Evolutionary conservation across 2,797 vertebrate species (phyloP).

Genomic region (Macropodus opercularis): DNA sequence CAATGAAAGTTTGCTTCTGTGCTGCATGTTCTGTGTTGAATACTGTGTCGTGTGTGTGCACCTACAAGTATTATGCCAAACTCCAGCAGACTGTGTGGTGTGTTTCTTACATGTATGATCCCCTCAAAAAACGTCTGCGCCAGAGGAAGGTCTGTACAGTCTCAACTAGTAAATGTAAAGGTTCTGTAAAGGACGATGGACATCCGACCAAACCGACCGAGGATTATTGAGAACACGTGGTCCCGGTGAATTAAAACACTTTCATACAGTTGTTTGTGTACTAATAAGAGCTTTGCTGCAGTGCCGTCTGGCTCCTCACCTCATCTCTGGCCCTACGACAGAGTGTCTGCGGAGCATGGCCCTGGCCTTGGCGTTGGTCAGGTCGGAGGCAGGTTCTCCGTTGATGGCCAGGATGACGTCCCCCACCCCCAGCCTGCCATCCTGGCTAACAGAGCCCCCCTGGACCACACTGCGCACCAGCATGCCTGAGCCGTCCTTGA

Average conservation of each 20-base stretch:
- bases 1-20: too few species aligned
- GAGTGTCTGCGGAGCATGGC: constrained; percentile 94
- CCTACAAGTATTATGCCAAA: too few species aligned
- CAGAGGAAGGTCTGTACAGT: too few species aligned
- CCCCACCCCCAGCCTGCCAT: constrained; percentile 91
- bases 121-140: too few species aligned
- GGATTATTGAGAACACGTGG: constrained; percentile 5
- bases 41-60: too few species aligned
- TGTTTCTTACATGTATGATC: too few species aligned
- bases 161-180: too few species aligned
- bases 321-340: constrained; percentile 91
- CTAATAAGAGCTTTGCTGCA: background rate
- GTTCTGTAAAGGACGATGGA: too few species aligned
- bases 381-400: constrained; percentile 86
- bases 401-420: constrained; percentile 93
- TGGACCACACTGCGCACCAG: constrained; percentile 92
- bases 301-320: constrained; percentile 79
- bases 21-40: too few species aligned
- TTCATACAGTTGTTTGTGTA: constrained; percentile 3
- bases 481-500: constrained; percentile 93
- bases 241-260: too few species aligned
- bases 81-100: too few species aligned
- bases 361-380: constrained; percentile 89
- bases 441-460: constrained; percentile 91
- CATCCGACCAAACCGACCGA: background rate